Conservation (phyloP, 2,113 vertebrate genomes). For the Tetraodon nigroviridis region DNA sequence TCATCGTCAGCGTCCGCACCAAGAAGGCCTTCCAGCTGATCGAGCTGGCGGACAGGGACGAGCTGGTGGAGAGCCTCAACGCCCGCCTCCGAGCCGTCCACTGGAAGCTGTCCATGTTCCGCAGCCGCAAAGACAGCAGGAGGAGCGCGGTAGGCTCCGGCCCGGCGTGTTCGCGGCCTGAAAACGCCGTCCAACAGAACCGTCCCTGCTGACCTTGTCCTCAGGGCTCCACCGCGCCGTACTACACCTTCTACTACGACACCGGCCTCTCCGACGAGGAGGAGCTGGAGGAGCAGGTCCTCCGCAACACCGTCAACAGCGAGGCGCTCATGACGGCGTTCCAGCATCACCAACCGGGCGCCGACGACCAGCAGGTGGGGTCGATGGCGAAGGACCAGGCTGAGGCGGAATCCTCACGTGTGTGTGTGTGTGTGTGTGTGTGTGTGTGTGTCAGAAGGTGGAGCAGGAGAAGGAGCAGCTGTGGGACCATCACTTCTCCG, state of each 20-base stretch:
- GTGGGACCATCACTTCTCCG: constrained; percentile 88
- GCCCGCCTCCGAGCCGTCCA: constrained; percentile 73
- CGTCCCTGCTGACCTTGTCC: neutral
- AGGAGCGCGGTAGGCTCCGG: constrained; percentile 52
- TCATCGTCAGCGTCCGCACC: constrained; percentile 87
- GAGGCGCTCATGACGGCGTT: constrained; percentile 81
- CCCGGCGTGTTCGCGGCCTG: neutral
- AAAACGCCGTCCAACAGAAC: neutral
- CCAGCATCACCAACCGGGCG: constrained; percentile 66
- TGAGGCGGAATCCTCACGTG: too few relatives aligned
- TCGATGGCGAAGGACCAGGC: too few relatives aligned
- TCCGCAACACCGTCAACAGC: constrained; percentile 69
- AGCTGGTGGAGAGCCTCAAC: constrained; percentile 80
- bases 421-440: constrained; percentile 10
- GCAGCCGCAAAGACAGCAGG: constrained; percentile 35
- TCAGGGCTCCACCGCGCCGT: constrained; percentile 59
- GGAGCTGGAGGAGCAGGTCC: constrained; percentile 65
- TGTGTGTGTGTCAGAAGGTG: constrained; percentile 65
- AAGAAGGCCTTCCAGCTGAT: constrained; percentile 96
- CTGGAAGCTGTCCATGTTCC: constrained; percentile 64
- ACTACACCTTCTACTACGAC: constrained; percentile 78
- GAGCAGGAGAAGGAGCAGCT: constrained; percentile 82
- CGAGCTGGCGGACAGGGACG: constrained; percentile 82
- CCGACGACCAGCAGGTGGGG: constrained; percentile 62
- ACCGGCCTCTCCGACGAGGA: constrained; percentile 54